Evolutionary conservation across 2,888 invertebrate genomes (phyloP).

Genomic region (Elysia crispata): DNA sequence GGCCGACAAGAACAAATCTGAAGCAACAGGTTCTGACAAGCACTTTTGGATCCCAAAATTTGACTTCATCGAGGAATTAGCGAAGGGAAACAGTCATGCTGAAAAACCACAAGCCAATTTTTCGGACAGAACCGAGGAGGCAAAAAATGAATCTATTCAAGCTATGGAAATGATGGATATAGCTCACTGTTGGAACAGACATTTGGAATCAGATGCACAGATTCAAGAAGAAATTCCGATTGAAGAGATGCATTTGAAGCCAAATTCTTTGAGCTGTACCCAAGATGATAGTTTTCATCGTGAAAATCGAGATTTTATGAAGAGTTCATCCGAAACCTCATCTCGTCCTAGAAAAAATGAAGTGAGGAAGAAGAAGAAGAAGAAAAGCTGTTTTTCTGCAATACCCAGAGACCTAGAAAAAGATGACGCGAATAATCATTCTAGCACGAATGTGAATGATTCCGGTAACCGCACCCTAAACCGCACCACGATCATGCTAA

Average conservation of each 20-base stretch:
- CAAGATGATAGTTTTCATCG: slow-evolving; percentile 44
- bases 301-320: slow-evolving; percentile 33
- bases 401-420: background rate
- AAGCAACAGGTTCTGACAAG: too few species aligned
- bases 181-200: slow-evolving; percentile 20
- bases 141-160: slow-evolving; percentile 31
- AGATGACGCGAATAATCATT: background rate
- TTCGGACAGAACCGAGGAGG: background rate
- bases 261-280: slow-evolving; percentile 38
- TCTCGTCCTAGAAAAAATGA: background rate
- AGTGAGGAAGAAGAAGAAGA: background rate
- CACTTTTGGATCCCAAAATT: too few species aligned
- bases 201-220: background rate
- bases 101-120: too few species aligned
- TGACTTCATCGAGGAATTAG: too few species aligned
- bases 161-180: slow-evolving; percentile 41
- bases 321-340: slow-evolving; percentile 39
- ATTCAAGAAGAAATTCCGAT: background rate
- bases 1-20: too few species aligned
- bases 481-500: slow-evolving; percentile 44
- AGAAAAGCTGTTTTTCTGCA: background rate
- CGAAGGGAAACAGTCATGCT: background rate
- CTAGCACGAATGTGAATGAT: background rate
- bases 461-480: slow-evolving; percentile 19
- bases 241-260: slow-evolving; percentile 22